Conservation (phyloP, 2,113 vertebrate genomes). For the Aramus guarauna region DNA sequence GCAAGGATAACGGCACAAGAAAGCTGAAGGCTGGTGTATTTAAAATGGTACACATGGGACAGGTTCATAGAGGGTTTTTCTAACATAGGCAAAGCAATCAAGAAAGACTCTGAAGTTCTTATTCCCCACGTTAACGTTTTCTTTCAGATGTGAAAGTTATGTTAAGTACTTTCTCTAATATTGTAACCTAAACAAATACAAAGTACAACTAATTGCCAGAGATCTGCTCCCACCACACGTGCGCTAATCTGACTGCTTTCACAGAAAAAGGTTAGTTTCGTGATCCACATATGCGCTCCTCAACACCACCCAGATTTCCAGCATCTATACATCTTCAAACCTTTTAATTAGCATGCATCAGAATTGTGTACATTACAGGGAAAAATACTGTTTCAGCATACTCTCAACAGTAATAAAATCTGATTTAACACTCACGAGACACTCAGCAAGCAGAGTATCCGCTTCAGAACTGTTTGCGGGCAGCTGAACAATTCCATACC, state of each 20-base stretch:
- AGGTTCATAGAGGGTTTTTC: not conserved
- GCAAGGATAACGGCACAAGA: not conserved
- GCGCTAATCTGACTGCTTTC: not conserved
- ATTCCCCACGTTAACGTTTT: not conserved
- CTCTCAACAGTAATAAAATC: not conserved
- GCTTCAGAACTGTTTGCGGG: not conserved
- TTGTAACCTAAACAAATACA: not conserved
- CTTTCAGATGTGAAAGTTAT: not conserved
- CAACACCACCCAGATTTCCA: not conserved
- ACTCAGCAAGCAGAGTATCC: not conserved
- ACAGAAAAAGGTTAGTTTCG: not conserved
- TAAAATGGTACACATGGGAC: not conserved
- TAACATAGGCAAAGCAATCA: not conserved
- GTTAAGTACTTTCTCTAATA: not conserved
- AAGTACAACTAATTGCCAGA: not conserved
- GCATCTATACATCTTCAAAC: not conserved
- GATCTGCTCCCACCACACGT: not conserved
- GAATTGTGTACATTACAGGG: not conserved
- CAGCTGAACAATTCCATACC: conserved; percentile 63
- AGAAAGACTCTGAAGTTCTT: not conserved
- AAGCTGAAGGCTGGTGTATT: not conserved
- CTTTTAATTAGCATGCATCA: not conserved
- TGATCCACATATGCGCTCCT: not conserved
- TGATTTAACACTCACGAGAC: not conserved
- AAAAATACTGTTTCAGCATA: not conserved